Percentiles rank a stretch among this genome's conserved stretches.
These are phyloP conservation scores for Epizoanthus scotinus DNA, from an alignment of 92 coral and sea anemone species.

Conservation along the genomic window DNA sequence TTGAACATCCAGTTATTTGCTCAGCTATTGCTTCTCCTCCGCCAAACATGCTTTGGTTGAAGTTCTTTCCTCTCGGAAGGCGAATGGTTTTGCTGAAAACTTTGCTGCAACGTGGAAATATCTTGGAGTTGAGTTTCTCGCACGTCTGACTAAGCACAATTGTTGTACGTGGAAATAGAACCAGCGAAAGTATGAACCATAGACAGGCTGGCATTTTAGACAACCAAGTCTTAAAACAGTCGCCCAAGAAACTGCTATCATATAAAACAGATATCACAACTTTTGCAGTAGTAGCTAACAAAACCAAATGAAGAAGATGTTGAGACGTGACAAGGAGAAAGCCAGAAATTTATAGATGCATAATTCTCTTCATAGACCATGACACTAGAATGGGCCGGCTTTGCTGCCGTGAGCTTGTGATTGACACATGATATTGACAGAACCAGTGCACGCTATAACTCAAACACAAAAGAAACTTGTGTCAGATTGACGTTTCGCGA, in stretches of 20 bases:
- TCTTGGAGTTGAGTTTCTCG: constrained; percentile 10
- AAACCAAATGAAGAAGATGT: background rate
- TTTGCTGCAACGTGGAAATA: constrained; percentile 24
- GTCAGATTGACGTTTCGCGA: too few species aligned
- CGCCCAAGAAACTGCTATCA: background rate
- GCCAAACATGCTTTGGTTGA: constrained; percentile 23
- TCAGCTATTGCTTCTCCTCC: constrained; percentile 3
- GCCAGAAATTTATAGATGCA: too few species aligned
- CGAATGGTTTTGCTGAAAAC: constrained; percentile 18
- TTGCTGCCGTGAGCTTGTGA: too few species aligned
- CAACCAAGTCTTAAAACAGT: background rate
- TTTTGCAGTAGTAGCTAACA: background rate
- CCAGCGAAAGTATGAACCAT: background rate
- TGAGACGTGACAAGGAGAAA: too few species aligned
- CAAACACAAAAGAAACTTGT: too few species aligned
- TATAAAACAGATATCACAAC: background rate
- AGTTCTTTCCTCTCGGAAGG: background rate
- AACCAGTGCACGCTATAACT: too few species aligned
- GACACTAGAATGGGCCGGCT: too few species aligned
- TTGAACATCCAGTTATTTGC: constrained; percentile 3
- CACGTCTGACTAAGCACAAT: background rate
- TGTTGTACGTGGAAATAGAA: background rate
- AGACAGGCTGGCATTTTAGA: background rate
- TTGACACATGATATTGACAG: too few species aligned
- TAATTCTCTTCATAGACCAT: too few species aligned